Evolutionary conservation across 2,113 vertebrate genomes (phyloP), one percentile per base, ranked within the genome.

Genomic region (Proterorhinus semilunaris): DNA sequence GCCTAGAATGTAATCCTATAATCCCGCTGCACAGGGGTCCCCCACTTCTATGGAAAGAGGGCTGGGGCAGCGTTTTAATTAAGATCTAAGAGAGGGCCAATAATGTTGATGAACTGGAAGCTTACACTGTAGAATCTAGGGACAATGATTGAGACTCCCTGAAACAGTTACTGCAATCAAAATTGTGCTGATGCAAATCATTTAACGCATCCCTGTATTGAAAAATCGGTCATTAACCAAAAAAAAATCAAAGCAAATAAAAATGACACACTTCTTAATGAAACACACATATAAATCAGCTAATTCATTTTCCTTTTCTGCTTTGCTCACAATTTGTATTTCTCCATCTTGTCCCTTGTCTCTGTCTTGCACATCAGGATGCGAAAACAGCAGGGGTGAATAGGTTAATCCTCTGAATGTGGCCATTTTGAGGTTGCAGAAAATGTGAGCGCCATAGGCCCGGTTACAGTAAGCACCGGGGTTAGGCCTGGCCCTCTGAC

Each of bases 1-100:
- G 95, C 94, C 95, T 93, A 93, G 91, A 94, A 78, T 93, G 90
- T 98, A 98, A 98, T 98, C 96, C 91, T 93, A 96, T 98, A 98
- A 99, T 98, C 97, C 96, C 94, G 85, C 94, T 86, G 93, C 93
- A 94, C 94, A 92, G 94, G 94, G 93, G 94, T 95, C 82, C 82
- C 77, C 92, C 93, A 92, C 69, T 69, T 90, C 91, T 90, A 91
- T 94, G 87, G 75, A 94, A 94, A 95, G 94, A 94, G 94, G 93
- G 92, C 91, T 91, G 91, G 94, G 88, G 91, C 91, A 89, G 93
- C 92, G 94, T 95, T 98, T 98, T 99, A 98, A 98, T 99, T 98
- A 99, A 98, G 94, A 88, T 79, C 74, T 87, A 72, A 89, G 88
- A 86, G 76, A 74, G 82, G 79, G 73, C 74, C 72, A 89, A 87